These are phyloP conservation scores for Lepus townsendii DNA, from an alignment of 2,797 vertebrate species.

Conservation along the genomic window DNA sequence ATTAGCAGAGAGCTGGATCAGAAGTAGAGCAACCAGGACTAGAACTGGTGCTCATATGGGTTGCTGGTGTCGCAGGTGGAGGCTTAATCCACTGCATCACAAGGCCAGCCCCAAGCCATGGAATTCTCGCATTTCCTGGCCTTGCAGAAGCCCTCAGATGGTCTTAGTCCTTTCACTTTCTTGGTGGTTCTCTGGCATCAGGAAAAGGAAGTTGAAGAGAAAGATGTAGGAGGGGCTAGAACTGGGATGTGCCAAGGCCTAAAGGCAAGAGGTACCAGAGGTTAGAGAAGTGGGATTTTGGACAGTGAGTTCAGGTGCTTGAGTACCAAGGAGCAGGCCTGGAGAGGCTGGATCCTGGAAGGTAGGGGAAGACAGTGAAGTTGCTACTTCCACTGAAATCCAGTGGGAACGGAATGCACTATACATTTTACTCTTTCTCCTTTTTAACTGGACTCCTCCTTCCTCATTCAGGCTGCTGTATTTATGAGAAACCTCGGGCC, in stretches of 20 bases:
- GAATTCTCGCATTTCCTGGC: not conserved
- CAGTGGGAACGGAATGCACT: not conserved
- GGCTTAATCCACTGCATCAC: too few relatives aligned
- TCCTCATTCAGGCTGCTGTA: conserved; percentile 93
- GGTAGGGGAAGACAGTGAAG: not conserved
- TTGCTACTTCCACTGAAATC: not conserved
- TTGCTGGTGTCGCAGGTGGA: too few relatives aligned
- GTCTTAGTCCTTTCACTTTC: not conserved
- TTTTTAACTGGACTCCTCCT: conserved; percentile 54
- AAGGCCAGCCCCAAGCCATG: too few relatives aligned
- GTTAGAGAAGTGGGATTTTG: not conserved
- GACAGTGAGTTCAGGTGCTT: not conserved
- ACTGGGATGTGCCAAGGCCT: not conserved
- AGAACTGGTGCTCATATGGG: too few relatives aligned
- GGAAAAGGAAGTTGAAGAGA: not conserved
- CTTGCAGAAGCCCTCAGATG: not conserved
- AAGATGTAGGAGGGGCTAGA: not conserved
- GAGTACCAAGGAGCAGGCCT: not conserved
- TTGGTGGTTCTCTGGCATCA: not conserved
- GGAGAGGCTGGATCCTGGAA: not conserved
- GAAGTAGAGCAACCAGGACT: too few relatives aligned
- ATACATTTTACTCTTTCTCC: not conserved
- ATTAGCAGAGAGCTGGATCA: too few relatives aligned
- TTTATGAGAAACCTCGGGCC: conserved; percentile 96
- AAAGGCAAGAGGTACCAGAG: not conserved